Evolutionary conservation across 1,140 invertebrate species (phyloP).

Genomic region (Pogonomyrmex californicus): DNA sequence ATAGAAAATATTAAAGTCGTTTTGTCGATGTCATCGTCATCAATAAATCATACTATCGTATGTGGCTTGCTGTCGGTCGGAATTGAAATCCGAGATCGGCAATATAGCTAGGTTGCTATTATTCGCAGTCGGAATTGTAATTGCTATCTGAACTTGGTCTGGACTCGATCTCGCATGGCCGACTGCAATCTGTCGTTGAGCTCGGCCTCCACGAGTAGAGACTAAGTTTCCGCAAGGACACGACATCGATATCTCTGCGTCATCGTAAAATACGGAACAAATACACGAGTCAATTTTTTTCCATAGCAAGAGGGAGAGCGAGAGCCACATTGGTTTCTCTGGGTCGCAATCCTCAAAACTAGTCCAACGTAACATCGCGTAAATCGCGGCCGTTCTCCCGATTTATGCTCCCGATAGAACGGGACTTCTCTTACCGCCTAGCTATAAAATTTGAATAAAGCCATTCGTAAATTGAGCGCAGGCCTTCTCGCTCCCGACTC

Average conservation of each 20-base stretch:
- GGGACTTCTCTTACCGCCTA: neutral
- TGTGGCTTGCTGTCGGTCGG: neutral
- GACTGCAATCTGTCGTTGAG: constrained; percentile 25
- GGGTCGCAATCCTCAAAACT: neutral
- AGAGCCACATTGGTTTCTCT: neutral
- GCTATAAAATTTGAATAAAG: constrained; percentile 66
- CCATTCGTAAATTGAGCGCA: constrained; percentile 59
- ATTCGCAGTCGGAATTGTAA: constrained; percentile 38
- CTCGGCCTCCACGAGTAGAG: constrained; percentile 15
- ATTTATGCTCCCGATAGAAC: constrained; percentile 38
- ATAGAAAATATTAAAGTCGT: constrained; percentile 23
- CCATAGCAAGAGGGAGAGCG: neutral
- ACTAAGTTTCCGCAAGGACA: constrained; percentile 30
- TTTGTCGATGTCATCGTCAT: neutral
- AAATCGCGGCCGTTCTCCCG: constrained; percentile 15
- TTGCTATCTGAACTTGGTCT: constrained; percentile 28
- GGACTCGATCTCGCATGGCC: constrained; percentile 48
- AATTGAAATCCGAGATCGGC: constrained; percentile 33
- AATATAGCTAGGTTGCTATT: constrained; percentile 19
- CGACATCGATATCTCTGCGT: neutral
- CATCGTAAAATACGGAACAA: constrained; percentile 40
- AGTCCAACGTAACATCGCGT: constrained; percentile 14
- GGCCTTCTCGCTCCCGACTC: constrained; percentile 18
- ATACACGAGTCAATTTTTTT: neutral
- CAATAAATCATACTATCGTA: constrained; percentile 1